Evolutionary conservation across 1,140 invertebrate species (phyloP).

Genomic region (Fopius arisanus): DNA sequence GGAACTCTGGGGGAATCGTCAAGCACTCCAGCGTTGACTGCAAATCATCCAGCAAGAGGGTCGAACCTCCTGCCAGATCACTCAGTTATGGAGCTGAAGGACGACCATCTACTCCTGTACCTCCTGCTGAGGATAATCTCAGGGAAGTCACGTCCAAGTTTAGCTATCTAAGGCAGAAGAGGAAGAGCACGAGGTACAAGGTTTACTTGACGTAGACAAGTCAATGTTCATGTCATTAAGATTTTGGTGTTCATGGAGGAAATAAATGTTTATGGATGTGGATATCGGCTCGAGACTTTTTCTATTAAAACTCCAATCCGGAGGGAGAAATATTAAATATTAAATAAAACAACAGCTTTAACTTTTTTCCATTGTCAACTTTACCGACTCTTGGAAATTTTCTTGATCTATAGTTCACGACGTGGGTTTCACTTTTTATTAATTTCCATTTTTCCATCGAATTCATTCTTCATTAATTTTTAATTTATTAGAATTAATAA

Average conservation of each 20-base stretch:
- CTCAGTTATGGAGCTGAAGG: slow-evolving; percentile 42
- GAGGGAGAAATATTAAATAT: no score
- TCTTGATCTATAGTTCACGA: no score
- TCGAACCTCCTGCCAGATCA: slow-evolving; percentile 36
- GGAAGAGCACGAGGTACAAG: slow-evolving; percentile 52
- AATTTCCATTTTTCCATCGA: no score
- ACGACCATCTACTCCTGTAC: slow-evolving; percentile 40
- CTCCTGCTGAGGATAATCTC: slow-evolving; percentile 34
- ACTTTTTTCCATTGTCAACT: no score
- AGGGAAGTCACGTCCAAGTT: slow-evolving; percentile 35
- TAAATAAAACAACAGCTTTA: no score
- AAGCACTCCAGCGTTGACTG: slow-evolving; percentile 38
- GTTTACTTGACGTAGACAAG: slow-evolving; percentile 45
- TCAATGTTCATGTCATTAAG: not conserved
- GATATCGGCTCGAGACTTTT: no score
- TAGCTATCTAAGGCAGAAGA: slow-evolving; percentile 34
- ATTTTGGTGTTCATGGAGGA: not conserved
- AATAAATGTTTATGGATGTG: not conserved
- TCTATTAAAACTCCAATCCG: no score
- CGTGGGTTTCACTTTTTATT: no score
- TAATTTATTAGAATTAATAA: no score
- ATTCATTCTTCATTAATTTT: no score
- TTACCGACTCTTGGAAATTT: no score
- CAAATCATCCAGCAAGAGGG: slow-evolving; percentile 23
- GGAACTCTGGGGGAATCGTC: not conserved